Percentiles rank a stretch among this genome's conserved stretches.
phyloP scores from a whole-genome alignment of 1,140 invertebrate genomes.

The Cepaea nemoralis region DNA sequence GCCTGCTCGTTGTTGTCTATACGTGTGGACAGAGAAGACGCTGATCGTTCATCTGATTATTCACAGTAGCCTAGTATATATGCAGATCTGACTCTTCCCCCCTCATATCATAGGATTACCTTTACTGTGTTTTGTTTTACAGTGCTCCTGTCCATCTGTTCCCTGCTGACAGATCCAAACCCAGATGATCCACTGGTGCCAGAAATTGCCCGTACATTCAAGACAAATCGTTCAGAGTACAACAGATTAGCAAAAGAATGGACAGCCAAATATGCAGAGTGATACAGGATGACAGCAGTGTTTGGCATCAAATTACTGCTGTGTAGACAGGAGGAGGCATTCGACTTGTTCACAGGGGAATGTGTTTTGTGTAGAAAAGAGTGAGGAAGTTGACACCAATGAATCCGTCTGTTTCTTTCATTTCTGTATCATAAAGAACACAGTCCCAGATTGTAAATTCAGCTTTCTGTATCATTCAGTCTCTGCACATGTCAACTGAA shows the following conservation, averaged over 20 bases:
- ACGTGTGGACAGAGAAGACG: too few species aligned
- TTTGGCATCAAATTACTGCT: not conserved
- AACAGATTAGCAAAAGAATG: constrained; percentile 98
- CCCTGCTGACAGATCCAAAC: constrained; percentile 88
- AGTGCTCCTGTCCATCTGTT: constrained; percentile 95
- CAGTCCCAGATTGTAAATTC: not conserved
- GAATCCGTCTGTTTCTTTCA: not conserved
- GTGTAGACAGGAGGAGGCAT: not conserved
- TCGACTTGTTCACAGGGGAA: not conserved
- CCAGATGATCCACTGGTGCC: constrained; percentile 84
- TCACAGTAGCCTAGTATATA: too few species aligned
- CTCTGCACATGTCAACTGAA: too few species aligned
- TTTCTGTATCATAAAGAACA: not conserved
- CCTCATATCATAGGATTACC: too few species aligned
- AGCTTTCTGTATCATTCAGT: too few species aligned
- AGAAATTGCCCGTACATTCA: constrained; percentile 99
- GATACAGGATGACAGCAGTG: constrained; percentile 71
- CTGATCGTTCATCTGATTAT: too few species aligned
- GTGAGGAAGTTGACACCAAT: not conserved
- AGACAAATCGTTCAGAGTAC: constrained; percentile 98
- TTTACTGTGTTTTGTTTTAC: constrained; percentile 74
- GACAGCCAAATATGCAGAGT: constrained; percentile 99
- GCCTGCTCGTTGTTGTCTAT: too few species aligned
- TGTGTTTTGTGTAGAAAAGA: not conserved
- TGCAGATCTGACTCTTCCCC: too few species aligned